Evolutionary conservation across 1,140 invertebrate genomes (phyloP), one percentile per base, ranked within the genome.

Genomic region (Drosophila bipectinata): DNA sequence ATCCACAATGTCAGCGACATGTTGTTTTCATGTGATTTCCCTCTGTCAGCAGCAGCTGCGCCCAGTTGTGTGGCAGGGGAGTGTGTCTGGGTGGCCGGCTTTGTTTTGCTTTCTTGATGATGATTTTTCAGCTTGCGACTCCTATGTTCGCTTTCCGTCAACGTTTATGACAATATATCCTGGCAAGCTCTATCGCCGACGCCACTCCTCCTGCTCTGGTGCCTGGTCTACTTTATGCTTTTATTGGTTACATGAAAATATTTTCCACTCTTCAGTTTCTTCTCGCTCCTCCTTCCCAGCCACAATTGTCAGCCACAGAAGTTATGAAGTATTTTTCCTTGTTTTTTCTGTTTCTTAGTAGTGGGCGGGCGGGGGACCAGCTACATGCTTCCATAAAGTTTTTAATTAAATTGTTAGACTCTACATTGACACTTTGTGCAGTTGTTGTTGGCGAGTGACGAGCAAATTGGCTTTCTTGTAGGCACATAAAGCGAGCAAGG

Each of bases 341-440:
- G 45, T 49, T 78, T 71, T 58, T 52, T 24, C 53, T 45, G 24
- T 34, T 48, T 8, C 14, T 37, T 30, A 24, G 28, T 57, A 41
- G 37, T 34, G 52, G 55, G 68, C n/a, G 51, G 15, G 26, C 8
- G 28, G 15, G 32, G 47, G 44, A 9, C 47, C 30, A 78, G 62
- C 67, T 77, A 83, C 83, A 83, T 79, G 79, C 83, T 88, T 79
- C 81, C 76, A 79, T 79, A 89, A 88, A 88, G 79, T 88, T 88
- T 87, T 88, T 88, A 88, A 88, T 88, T 88, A 88, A 88, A 88
- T 88, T 88, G 57, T 73, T 83, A 56, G 76, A 74, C 88, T 88
- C 83, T 88, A 87, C 77, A 81, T 85, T 64, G 58, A 39, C 76
- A 58, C 61, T 79, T 78, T 57, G 57, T 52, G 32, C 52, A 48